Percentiles rank a stretch among this genome's conserved stretches.
phyloP scores from a whole-genome alignment of 2,113 vertebrate genomes.

The Ursus arctos region DNA sequence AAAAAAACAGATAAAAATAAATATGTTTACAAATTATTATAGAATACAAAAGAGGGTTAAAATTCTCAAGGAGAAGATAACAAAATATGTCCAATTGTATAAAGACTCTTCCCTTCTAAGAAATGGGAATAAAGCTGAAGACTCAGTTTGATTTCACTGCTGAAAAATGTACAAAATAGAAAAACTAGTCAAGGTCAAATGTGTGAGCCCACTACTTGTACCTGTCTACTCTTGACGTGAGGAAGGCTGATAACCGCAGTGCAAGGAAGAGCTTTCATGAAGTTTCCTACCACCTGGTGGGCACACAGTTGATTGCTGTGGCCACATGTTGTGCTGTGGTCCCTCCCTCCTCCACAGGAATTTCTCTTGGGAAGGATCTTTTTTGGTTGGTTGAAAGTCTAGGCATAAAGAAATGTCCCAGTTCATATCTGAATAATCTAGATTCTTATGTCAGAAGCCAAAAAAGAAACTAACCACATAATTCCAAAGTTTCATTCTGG shows the following conservation, averaged over 20 bases:
- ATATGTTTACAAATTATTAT: background rate
- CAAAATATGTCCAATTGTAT: background rate
- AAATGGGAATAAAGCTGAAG: background rate
- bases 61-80: background rate
- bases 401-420: slow-evolving; percentile 88
- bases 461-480: background rate
- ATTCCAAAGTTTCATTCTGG: background rate
- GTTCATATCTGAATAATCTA: slow-evolving; percentile 88
- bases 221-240: background rate
- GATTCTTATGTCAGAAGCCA: background rate
- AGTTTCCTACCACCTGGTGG: slow-evolving; percentile 85
- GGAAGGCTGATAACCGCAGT: background rate
- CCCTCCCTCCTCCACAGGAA: background rate
- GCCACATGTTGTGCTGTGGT: slow-evolving; percentile 85
- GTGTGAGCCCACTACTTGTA: background rate
- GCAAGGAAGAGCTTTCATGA: slow-evolving; percentile 61
- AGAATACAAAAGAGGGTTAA: background rate
- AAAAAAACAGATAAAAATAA: background rate
- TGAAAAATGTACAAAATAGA: background rate
- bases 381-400: slow-evolving; percentile 90
- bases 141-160: background rate
- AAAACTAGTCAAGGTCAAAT: background rate
- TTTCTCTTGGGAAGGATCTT: slow-evolving; percentile 90
- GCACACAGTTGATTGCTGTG: slow-evolving; percentile 86
- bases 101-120: background rate